phyloP scores from a whole-genome alignment of 2,797 vertebrate genomes.

The Sphenodon punctatus region DNA sequence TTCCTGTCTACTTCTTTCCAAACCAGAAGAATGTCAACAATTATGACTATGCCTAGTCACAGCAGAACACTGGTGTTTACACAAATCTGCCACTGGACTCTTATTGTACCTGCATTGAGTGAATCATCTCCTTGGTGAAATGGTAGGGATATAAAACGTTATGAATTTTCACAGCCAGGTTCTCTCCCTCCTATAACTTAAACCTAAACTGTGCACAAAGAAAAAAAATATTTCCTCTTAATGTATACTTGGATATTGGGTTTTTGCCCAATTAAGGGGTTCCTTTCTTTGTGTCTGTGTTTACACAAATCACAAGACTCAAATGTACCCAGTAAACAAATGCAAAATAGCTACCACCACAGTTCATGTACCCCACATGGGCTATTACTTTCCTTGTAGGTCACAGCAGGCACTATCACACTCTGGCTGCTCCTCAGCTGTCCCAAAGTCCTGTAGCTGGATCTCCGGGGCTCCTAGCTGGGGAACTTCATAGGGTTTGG shows the following conservation, averaged over 20 bases:
- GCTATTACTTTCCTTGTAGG: too few relatives aligned
- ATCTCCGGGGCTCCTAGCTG: too few relatives aligned
- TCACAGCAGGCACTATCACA: too few relatives aligned
- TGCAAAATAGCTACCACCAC: too few relatives aligned
- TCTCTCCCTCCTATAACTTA: constrained; percentile 75
- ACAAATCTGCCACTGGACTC: background rate
- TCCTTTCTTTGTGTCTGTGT: too few relatives aligned
- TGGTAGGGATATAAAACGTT: constrained; percentile 94
- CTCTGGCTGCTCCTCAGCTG: too few relatives aligned
- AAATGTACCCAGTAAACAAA: too few relatives aligned
- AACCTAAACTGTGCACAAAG: background rate
- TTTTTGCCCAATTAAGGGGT: too few relatives aligned
- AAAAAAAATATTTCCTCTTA: constrained; percentile 1
- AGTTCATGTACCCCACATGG: too few relatives aligned
- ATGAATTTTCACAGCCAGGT: constrained; percentile 91
- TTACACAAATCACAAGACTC: too few relatives aligned
- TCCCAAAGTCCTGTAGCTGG: too few relatives aligned
- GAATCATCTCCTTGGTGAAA: constrained; percentile 96
- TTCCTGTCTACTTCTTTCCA: background rate
- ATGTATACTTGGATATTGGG: background rate
- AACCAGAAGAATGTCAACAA: constrained; percentile 1
- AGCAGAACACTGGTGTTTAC: background rate
- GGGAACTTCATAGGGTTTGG: too few relatives aligned
- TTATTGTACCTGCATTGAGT: constrained; percentile 88
- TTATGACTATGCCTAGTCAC: background rate